A percentile compares a stretch with the other conserved stretches of the same genome.
These are phyloP conservation scores for Brienomyrus brachyistius DNA, from an alignment of 2,113 vertebrate species.

Conservation along the genomic window DNA sequence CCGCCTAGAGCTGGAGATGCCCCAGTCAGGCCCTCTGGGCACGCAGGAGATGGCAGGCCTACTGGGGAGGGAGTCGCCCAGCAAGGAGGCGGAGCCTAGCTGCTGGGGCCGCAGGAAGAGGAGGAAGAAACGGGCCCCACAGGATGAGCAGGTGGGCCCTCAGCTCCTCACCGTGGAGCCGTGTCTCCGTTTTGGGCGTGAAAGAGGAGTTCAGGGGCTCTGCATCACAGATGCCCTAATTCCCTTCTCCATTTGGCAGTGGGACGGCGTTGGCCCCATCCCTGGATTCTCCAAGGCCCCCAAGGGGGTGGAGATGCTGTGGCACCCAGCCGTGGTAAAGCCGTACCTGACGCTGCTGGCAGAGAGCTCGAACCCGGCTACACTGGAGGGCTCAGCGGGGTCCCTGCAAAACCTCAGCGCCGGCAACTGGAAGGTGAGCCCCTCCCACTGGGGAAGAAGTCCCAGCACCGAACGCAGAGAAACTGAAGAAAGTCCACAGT, in stretches of 20 bases:
- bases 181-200: not conserved
- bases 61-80: conserved; percentile 81
- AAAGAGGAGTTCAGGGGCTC: not conserved
- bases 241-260: conserved; percentile 57
- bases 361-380: conserved; percentile 95
- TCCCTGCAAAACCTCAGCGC: conserved; percentile 96
- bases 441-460: not conserved
- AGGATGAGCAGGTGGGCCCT: conserved; percentile 81
- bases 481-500: not conserved
- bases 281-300: conserved; percentile 84
- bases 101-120: conserved; percentile 96
- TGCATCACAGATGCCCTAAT: not conserved
- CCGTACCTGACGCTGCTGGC: conserved; percentile 92
- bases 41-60: conserved; percentile 83
- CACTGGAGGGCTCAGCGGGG: conserved; percentile 90
- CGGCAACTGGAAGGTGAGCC: conserved; percentile 90
- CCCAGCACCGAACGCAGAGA: not conserved
- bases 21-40: conserved; percentile 83
- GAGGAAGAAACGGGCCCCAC: conserved; percentile 77
- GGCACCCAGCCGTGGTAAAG: conserved; percentile 93
- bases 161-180: not conserved
- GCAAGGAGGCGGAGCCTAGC: conserved; percentile 84
- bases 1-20: conserved; percentile 91
- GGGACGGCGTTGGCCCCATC: conserved; percentile 85
- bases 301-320: conserved; percentile 91